Evolutionary conservation across 2,113 vertebrate genomes (phyloP).

Genomic region (Notarius lentiginosus): DNA sequence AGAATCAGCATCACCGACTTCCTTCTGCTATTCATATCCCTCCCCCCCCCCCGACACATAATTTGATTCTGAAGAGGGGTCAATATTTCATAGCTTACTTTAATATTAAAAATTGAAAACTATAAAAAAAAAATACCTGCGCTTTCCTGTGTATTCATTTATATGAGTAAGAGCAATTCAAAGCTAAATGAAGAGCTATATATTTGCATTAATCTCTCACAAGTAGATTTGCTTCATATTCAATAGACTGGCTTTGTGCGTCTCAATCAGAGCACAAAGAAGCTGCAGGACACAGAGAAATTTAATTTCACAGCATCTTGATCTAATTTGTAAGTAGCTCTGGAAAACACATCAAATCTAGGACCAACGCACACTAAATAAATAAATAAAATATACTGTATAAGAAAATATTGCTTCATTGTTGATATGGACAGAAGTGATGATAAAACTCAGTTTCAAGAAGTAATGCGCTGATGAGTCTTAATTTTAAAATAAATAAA

Average conservation of each 20-base stretch:
- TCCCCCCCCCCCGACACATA: too few species aligned
- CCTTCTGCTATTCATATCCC: neutral
- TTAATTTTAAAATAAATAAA: neutral
- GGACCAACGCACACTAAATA: constrained; percentile 30
- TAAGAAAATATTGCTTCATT: neutral
- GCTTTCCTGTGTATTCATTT: constrained; percentile 14
- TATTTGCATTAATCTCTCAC: constrained; percentile 24
- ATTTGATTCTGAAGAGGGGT: neutral
- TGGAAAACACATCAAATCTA: constrained; percentile 40
- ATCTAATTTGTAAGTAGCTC: constrained; percentile 62
- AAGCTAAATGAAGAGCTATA: constrained; percentile 28
- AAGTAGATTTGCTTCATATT: constrained; percentile 23
- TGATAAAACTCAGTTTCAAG: constrained; percentile 1
- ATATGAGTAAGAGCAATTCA: constrained; percentile 6
- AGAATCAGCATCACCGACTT: neutral
- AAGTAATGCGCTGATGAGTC: neutral
- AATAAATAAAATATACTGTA: neutral
- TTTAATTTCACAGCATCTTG: constrained; percentile 54
- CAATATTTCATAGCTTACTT: neutral
- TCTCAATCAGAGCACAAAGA: constrained; percentile 27
- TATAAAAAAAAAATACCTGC: neutral
- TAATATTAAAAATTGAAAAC: neutral
- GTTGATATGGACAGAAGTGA: constrained; percentile 12
- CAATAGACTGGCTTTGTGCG: constrained; percentile 15
- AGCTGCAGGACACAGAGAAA: constrained; percentile 43